A percentile compares a stretch with the other conserved stretches of the same genome.
phyloP scores from a whole-genome alignment of 1,140 invertebrate genomes.

The Trichonephila clavata region DNA sequence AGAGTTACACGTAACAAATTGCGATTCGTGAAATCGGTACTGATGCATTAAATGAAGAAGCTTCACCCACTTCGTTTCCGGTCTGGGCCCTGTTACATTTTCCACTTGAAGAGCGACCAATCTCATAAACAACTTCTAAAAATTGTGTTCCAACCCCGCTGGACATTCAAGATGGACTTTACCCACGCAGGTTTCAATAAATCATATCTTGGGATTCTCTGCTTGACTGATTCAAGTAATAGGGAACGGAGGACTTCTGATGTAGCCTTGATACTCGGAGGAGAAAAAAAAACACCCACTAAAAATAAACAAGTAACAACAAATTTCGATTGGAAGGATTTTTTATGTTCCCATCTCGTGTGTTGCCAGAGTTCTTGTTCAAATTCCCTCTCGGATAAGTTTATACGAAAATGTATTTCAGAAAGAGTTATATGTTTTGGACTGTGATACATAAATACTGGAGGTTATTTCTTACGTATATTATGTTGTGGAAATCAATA shows the following conservation, averaged over 20 bases:
- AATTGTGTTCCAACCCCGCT: neutral
- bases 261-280: neutral
- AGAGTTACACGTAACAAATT: neutral
- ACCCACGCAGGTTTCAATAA: slow-evolving; percentile 22
- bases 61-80: neutral
- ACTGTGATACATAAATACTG: neutral
- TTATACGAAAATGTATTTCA: neutral
- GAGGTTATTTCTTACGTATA: neutral
- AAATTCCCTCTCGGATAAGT: neutral
- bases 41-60: slow-evolving; percentile 9
- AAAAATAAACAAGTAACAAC: neutral
- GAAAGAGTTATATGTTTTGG: neutral
- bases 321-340: neutral
- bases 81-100: neutral
- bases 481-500: too few relatives aligned
- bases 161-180: slow-evolving; percentile 16
- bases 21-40: neutral
- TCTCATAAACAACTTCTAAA: slow-evolving; percentile 27
- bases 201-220: neutral
- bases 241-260: neutral
- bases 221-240: neutral
- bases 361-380: neutral
- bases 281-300: neutral
- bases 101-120: neutral
- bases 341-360: neutral